Conservation (phyloP, 2,797 vertebrate genomes). For the Cottoperca gobio region DNA sequence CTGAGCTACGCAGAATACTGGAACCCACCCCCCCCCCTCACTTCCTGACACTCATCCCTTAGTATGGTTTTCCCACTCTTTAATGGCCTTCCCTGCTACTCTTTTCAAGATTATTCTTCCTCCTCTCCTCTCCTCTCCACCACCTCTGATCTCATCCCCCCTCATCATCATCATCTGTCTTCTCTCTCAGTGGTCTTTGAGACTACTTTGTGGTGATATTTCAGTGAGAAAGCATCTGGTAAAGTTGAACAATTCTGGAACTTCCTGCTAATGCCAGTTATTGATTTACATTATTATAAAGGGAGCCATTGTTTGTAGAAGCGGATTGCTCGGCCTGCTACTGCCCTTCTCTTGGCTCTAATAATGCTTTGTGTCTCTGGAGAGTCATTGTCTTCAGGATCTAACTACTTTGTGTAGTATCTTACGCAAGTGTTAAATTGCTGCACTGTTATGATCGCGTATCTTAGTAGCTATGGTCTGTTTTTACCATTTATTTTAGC, state of each 20-base stretch:
- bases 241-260: slow-evolving; percentile 66
- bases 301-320: slow-evolving; percentile 77
- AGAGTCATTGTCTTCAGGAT: slow-evolving; percentile 51
- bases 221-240: slow-evolving; percentile 75
- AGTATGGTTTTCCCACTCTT: slow-evolving; percentile 30
- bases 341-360: slow-evolving; percentile 53
- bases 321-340: slow-evolving; percentile 53
- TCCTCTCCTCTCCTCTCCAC: slow-evolving; percentile 23
- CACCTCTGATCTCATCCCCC: slow-evolving; percentile 53
- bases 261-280: slow-evolving; percentile 69
- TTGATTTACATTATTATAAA: slow-evolving; percentile 82
- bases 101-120: slow-evolving; percentile 15
- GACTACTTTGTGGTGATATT: slow-evolving; percentile 66
- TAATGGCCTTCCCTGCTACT: slow-evolving; percentile 41
- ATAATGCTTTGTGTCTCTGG: slow-evolving; percentile 41
- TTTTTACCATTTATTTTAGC: slow-evolving; percentile 51
- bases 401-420: slow-evolving; percentile 40
- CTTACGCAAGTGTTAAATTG: slow-evolving; percentile 47
- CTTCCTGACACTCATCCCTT: slow-evolving; percentile 32
- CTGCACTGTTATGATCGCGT: slow-evolving; percentile 31
- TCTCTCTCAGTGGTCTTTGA: slow-evolving; percentile 43
- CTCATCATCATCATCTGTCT: slow-evolving; percentile 48
- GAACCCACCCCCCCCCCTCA: slow-evolving; percentile 20
- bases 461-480: slow-evolving; percentile 40
- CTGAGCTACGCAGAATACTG: slow-evolving; percentile 20